Percentiles rank a stretch among this genome's conserved stretches.
Evolutionary conservation across 2,797 vertebrate species (phyloP).

Genomic region (Enteromius fasciolatus): DNA sequence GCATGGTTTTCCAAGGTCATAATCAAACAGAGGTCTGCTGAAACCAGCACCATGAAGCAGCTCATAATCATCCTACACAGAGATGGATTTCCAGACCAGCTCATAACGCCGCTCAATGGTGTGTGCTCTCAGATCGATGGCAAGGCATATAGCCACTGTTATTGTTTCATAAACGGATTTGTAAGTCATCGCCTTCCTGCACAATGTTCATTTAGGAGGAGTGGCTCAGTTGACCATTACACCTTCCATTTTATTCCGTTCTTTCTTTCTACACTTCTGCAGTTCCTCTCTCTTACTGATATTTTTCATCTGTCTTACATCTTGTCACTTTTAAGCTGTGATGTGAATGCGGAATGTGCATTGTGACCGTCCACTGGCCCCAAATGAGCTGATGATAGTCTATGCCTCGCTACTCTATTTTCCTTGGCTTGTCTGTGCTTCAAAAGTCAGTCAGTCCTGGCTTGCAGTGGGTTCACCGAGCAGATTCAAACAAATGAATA

Average conservation of each 20-base stretch:
- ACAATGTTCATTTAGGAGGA: slow-evolving; percentile 49
- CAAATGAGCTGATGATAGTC: slow-evolving; percentile 50
- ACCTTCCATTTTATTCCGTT: slow-evolving; percentile 11
- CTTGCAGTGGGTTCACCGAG: slow-evolving; percentile 46
- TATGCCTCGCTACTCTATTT: slow-evolving; percentile 50
- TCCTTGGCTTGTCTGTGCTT: slow-evolving; percentile 53
- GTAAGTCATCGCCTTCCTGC: slow-evolving; percentile 66
- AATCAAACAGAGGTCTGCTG: slow-evolving; percentile 67
- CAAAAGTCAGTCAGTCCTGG: slow-evolving; percentile 53
- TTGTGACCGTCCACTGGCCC: slow-evolving; percentile 53
- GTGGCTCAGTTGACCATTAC: slow-evolving; percentile 9
- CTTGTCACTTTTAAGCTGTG: neutral
- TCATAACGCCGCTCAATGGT: slow-evolving; percentile 56
- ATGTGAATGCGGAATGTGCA: slow-evolving; percentile 20
- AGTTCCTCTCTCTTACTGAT: slow-evolving; percentile 20
- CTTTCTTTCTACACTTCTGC: slow-evolving; percentile 53
- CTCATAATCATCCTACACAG: slow-evolving; percentile 74
- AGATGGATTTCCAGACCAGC: slow-evolving; percentile 71
- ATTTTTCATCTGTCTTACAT: neutral
- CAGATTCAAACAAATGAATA: slow-evolving; percentile 56
- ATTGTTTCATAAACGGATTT: slow-evolving; percentile 68
- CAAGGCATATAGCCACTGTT: slow-evolving; percentile 53
- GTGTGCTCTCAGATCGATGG: slow-evolving; percentile 66
- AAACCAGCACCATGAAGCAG: slow-evolving; percentile 66
- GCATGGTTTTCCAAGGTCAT: slow-evolving; percentile 68